phyloP scores from a whole-genome alignment of 2,113 vertebrate genomes.

The Eublepharis macularius region DNA sequence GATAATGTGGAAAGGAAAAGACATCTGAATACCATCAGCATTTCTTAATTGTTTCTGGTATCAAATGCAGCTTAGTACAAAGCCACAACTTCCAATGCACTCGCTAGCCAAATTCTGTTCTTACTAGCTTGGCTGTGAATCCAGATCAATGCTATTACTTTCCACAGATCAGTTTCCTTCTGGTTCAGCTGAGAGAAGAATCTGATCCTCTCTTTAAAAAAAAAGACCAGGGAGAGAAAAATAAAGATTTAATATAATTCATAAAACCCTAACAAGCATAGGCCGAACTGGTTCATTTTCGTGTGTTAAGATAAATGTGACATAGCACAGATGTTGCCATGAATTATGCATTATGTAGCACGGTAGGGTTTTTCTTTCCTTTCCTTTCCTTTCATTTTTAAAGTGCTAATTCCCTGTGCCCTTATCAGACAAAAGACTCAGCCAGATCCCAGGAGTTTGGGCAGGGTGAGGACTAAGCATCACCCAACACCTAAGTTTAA shows the following conservation, averaged over 20 bases:
- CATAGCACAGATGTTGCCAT: background rate
- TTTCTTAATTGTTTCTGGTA: background rate
- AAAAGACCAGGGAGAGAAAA: background rate
- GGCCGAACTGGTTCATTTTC: background rate
- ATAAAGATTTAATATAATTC: slow-evolving; percentile 19
- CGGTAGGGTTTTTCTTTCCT: background rate
- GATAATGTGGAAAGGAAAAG: background rate
- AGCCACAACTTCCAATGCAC: background rate
- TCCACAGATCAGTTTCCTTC: background rate
- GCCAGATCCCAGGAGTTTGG: background rate
- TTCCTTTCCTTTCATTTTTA: background rate
- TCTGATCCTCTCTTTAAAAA: background rate
- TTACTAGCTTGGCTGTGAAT: background rate
- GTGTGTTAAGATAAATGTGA: slow-evolving; percentile 17
- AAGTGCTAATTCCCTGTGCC: background rate
- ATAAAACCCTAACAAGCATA: slow-evolving; percentile 8
- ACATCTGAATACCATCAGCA: background rate
- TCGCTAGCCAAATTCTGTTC: background rate
- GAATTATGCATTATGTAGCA: background rate
- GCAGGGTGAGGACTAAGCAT: background rate
- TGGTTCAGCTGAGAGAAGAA: background rate
- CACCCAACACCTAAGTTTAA: background rate
- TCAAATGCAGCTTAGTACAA: slow-evolving; percentile 3
- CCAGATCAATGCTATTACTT: background rate
- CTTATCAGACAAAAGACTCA: background rate